phyloP scores from a whole-genome alignment of 2,797 vertebrate species.

The Centropyge bicolor region DNA sequence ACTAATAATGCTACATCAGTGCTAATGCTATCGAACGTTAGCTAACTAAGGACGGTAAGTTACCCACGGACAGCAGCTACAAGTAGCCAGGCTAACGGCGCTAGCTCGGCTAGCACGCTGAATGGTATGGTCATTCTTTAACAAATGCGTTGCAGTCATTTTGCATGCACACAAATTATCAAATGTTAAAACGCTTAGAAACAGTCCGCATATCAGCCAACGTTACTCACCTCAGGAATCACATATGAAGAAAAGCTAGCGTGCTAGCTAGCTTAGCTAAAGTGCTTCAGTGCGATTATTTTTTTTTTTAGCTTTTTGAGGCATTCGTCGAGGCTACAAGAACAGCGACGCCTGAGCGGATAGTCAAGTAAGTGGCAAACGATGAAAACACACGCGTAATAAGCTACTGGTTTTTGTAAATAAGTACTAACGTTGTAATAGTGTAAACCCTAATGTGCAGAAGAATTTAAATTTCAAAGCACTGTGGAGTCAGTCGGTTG shows the following conservation, averaged over 20 bases:
- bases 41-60: constrained; percentile 55
- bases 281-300: constrained; percentile 99
- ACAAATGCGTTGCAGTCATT: background rate
- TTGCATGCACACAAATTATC: background rate
- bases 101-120: constrained; percentile 15
- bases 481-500: constrained; percentile 86
- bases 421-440: constrained; percentile 77
- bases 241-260: constrained; percentile 87
- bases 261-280: constrained; percentile 88
- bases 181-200: rapidly evolving
- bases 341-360: constrained; percentile 85
- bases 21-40: constrained; percentile 57
- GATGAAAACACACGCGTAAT: constrained; percentile 58
- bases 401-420: constrained; percentile 67
- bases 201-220: background rate
- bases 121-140: background rate
- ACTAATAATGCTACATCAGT: constrained; percentile 32
- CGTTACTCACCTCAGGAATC: constrained; percentile 93
- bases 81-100: constrained; percentile 53
- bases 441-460: constrained; percentile 84
- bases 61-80: constrained; percentile 58
- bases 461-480: constrained; percentile 85
- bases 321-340: constrained; percentile 95
- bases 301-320: constrained; percentile 91
- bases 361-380: constrained; percentile 69